phyloP scores from a whole-genome alignment of 2,797 vertebrate genomes.

The Champsocephalus gunnari region DNA sequence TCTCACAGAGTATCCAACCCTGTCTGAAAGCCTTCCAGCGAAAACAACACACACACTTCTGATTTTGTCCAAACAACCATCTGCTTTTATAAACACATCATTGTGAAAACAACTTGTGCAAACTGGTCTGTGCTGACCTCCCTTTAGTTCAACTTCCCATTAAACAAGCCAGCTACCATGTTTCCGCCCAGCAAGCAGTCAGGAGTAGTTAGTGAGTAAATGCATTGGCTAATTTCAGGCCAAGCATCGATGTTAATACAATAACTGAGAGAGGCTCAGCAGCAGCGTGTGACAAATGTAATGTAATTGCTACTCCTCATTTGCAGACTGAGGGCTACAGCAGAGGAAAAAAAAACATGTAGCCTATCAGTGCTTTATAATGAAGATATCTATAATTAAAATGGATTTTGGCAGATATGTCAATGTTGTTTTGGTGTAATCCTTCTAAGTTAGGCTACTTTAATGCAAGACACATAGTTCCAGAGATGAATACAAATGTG shows the following conservation, averaged over 20 bases:
- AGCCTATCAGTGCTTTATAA: slow-evolving; percentile 49
- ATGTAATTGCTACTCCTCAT: slow-evolving; percentile 77
- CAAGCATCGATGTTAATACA: slow-evolving; percentile 81
- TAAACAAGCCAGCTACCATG: slow-evolving; percentile 44
- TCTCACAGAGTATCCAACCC: slow-evolving; percentile 42
- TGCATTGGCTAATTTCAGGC: slow-evolving; percentile 72
- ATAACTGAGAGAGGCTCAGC: slow-evolving; percentile 76
- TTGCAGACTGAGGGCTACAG: slow-evolving; percentile 53
- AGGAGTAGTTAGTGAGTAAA: slow-evolving; percentile 74
- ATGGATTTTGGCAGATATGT: slow-evolving; percentile 46
- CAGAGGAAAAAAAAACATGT: slow-evolving; percentile 32
- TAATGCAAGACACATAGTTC: slow-evolving; percentile 12
- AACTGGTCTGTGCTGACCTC: slow-evolving; percentile 3
- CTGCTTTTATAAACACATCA: not conserved
- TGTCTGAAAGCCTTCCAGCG: slow-evolving; percentile 26
- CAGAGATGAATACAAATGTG: slow-evolving; percentile 15
- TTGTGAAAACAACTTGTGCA: slow-evolving; percentile 2
- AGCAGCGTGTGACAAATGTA: slow-evolving; percentile 80
- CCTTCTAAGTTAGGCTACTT: slow-evolving; percentile 63
- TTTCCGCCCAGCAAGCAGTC: slow-evolving; percentile 59
- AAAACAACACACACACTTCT: slow-evolving; percentile 5
- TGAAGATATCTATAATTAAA: slow-evolving; percentile 47
- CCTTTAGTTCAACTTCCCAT: slow-evolving; percentile 37
- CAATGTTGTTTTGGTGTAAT: slow-evolving; percentile 54
- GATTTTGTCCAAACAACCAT: slow-evolving; percentile 18